Conservation (phyloP, 1,140 invertebrate genomes). For the Whitmania pigra region DNA sequence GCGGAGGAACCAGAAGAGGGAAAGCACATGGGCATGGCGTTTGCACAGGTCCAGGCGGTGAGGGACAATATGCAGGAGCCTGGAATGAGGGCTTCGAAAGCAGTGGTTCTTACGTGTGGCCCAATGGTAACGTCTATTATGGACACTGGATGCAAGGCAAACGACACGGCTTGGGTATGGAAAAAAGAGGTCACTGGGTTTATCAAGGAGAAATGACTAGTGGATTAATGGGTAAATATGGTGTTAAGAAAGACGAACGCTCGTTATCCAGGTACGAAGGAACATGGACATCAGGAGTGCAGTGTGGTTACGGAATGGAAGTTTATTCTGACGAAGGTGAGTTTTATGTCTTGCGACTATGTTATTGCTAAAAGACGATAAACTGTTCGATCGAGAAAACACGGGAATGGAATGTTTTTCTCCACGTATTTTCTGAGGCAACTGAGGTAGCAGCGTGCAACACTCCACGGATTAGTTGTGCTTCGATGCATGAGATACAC, state of each 20-base stretch:
- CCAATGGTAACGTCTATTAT: constrained; percentile 79
- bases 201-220: constrained; percentile 94
- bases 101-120: constrained; percentile 89
- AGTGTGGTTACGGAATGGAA: constrained; percentile 93
- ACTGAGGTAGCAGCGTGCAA: neutral
- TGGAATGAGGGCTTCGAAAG: constrained; percentile 97
- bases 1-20: constrained; percentile 92
- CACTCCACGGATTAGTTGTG: neutral
- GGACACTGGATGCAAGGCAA: constrained; percentile 97
- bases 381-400: constrained; percentile 2
- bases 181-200: constrained; percentile 82
- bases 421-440: neutral
- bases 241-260: constrained; percentile 76
- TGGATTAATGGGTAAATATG: constrained; percentile 89
- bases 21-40: constrained; percentile 29
- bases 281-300: constrained; percentile 88
- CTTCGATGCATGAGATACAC: neutral
- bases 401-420: neutral
- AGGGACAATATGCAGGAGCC: constrained; percentile 86
- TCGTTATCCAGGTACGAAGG: constrained; percentile 91
- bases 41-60: constrained; percentile 46
- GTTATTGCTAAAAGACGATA: neutral
- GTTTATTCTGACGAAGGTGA: constrained; percentile 89
- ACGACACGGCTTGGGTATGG: constrained; percentile 83
- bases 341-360: constrained; percentile 3